These are phyloP conservation scores for Pangasius djambal DNA, from an alignment of 2,797 vertebrate genomes.

Conservation along the genomic window DNA sequence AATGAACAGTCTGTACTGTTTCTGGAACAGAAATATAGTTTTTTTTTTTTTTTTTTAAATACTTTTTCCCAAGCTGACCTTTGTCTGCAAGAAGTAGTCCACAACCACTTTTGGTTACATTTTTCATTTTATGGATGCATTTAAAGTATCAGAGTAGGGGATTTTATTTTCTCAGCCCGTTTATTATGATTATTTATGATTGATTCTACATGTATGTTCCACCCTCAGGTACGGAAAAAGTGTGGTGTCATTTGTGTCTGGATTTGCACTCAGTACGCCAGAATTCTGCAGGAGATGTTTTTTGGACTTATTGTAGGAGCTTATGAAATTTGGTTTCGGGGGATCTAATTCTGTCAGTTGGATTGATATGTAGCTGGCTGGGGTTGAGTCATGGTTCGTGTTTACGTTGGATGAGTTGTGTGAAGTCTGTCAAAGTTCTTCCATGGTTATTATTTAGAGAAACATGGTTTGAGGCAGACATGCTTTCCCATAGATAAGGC, in stretches of 20 bases:
- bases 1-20: constrained; percentile 57
- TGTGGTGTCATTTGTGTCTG: constrained; percentile 60
- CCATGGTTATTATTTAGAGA: constrained; percentile 63
- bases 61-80: constrained; percentile 51
- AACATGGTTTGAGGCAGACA: constrained; percentile 66
- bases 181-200: constrained; percentile 58
- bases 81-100: constrained; percentile 57
- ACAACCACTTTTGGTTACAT: constrained; percentile 31
- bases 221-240: constrained; percentile 64
- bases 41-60: neutral
- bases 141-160: constrained; percentile 48
- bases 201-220: constrained; percentile 51
- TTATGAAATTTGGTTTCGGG: constrained; percentile 47
- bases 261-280: constrained; percentile 64
- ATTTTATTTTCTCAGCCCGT: constrained; percentile 53
- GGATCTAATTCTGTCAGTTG: constrained; percentile 62
- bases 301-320: constrained; percentile 56
- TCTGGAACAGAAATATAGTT: constrained; percentile 49
- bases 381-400: constrained; percentile 66
- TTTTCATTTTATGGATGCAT: constrained; percentile 50
- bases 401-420: constrained; percentile 66
- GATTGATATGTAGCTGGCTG: constrained; percentile 71
- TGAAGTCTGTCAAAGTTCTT: constrained; percentile 60
- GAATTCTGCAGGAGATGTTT: constrained; percentile 60
- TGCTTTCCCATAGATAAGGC: constrained; percentile 55